A percentile compares a stretch with the other conserved stretches of the same genome.
Evolutionary conservation across 1,140 invertebrate genomes (phyloP).

Genomic region (Matsumurasca onukii): DNA sequence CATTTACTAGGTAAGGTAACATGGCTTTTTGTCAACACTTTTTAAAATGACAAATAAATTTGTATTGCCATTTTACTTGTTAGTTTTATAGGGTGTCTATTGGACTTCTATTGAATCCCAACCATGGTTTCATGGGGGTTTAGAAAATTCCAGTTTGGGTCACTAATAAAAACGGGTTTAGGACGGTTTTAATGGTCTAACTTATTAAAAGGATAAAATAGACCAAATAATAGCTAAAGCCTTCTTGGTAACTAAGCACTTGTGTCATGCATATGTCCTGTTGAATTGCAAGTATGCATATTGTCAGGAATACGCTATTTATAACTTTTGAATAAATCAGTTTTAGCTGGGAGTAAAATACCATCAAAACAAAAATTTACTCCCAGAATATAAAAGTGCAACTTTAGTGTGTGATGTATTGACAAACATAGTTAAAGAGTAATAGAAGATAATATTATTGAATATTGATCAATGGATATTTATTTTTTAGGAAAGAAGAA

Average conservation of each 20-base stretch:
- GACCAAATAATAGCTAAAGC: too few relatives aligned
- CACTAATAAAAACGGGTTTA: too few relatives aligned
- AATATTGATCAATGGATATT: not conserved
- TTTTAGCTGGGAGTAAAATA: not conserved
- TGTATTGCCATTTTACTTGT: not conserved
- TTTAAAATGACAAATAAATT: too few relatives aligned
- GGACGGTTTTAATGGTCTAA: too few relatives aligned
- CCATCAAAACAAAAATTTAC: not conserved
- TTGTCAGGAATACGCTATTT: not conserved
- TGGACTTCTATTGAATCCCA: not conserved
- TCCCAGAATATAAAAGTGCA: too few relatives aligned
- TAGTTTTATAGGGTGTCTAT: not conserved
- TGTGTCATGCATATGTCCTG: too few relatives aligned
- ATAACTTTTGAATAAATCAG: not conserved
- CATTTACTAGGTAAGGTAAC: too few relatives aligned
- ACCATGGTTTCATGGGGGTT: not conserved
- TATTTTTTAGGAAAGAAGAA: constrained; percentile 17
- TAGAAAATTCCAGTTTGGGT: not conserved
- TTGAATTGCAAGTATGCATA: too few relatives aligned
- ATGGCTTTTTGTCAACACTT: too few relatives aligned
- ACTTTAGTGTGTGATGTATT: too few relatives aligned
- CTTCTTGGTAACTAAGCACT: too few relatives aligned
- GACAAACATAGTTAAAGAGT: not conserved
- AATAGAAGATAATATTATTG: not conserved
- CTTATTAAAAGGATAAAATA: too few relatives aligned